Evolutionary conservation across 2,113 vertebrate species (phyloP), one percentile per base, ranked within the genome.

Genomic region (Dendrocopos noguchii): DNA sequence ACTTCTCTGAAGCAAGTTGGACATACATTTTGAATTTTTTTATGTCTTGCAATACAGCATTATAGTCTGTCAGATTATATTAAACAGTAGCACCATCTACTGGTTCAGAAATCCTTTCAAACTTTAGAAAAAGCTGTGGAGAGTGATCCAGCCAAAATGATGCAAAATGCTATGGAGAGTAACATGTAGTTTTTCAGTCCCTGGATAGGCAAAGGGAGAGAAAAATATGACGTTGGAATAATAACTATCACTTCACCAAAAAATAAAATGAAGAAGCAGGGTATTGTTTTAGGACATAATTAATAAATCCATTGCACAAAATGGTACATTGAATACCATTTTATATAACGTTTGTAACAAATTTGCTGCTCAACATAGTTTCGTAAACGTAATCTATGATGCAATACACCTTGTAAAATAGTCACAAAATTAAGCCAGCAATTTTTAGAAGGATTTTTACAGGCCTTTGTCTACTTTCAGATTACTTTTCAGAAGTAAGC

Each of bases 101-200:
- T 95, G 97, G 94, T 80, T 63, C 25, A 67, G 34, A 53, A 18
- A 55, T 63, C 57, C 19, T 68, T 75, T 97, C 87, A 98, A 19
- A 98, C 46, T 95, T 98, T 98, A 63, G 98, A 99, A 96, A 99
- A 96, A 34, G 98, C 98, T 0, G 98, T 98, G 44, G 98, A 97
- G 36, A 98, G 66, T 1, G 98, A 98, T 61, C 98, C 98, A 9
- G 97, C 60, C 94, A 99, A 33, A 86, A 99, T 95, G 65, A 98
- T 93, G 66, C 98, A 98, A 75, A 98, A 97, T 0, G 98, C 98
- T 66, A 98, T 21, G 11, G 42, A 61, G 86, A 99, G 97, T 78
- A 99, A 86, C 10, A 97, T 0, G 14, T 97, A 98, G 93, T 98
- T 99, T 39, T 88, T 94, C 28, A 97, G 76, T 17, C 98, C 98